Conservation (phyloP, 2,113 vertebrate genomes). For the Ophthalmolycus amberensis region DNA sequence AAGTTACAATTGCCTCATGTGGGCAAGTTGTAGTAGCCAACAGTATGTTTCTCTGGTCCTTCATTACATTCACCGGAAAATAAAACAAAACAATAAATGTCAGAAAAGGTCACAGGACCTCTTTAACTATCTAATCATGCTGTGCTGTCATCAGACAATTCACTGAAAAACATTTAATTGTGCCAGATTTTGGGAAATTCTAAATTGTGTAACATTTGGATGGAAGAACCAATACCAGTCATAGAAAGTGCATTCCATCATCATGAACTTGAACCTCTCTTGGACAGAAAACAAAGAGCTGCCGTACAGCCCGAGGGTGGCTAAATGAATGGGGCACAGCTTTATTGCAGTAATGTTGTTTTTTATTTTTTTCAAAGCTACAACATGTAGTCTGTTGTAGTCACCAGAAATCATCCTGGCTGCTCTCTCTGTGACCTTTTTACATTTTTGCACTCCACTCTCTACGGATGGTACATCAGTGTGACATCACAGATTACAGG, state of each 20-base stretch:
- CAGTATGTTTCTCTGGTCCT: not conserved
- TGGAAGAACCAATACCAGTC: not conserved
- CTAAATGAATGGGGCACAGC: constrained; percentile 30
- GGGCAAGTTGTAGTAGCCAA: no score
- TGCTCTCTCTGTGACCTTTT: constrained; percentile 53
- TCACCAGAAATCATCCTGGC: constrained; percentile 48
- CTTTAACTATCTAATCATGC: not conserved
- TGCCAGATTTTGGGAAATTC: not conserved
- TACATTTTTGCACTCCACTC: constrained; percentile 32
- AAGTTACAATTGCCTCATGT: not conserved
- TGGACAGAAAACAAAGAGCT: constrained; percentile 45
- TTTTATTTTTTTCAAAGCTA: not conserved
- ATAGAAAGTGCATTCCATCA: constrained; percentile 12
- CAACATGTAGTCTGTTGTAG: constrained; percentile 41
- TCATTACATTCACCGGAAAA: not conserved
- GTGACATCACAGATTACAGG: constrained; percentile 50
- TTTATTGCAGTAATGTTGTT: constrained; percentile 30
- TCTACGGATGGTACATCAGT: constrained; percentile 31
- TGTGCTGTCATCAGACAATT: constrained; percentile 8
- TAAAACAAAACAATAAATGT: not conserved
- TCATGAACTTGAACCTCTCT: constrained; percentile 42
- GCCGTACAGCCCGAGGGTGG: constrained; percentile 41
- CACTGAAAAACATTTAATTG: constrained; percentile 4
- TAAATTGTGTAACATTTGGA: not conserved
- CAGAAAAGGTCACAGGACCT: not conserved